Base-by-base conservation (phyloP, 2,888 invertebrate genomes). In the Notodonta dromedarius region DNA sequence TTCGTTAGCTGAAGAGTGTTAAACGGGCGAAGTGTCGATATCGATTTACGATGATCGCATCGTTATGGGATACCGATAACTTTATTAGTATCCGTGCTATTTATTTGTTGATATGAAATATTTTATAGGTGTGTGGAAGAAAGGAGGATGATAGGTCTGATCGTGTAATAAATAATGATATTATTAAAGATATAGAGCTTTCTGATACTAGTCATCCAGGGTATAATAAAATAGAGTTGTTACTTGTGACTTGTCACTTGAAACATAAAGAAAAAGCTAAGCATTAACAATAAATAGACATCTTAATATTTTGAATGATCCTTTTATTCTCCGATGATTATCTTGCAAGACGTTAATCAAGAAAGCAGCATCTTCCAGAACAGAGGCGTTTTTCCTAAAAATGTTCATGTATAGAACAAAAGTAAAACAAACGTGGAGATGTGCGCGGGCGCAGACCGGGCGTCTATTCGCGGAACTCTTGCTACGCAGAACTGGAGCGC, bases 391-490 rank as follows among this genome's bases (percentile, higher is more conserved):
- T 50, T 16, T 50, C 8, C 50, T 9, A 50, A 50, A 50, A 50
- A 50, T 16, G 48, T n/a, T 48, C 48, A 16, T 60, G 57, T 63
- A 63, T 62, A 54, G 42, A 64, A 48, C 58, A 60, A 62, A 65
- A 62, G 65, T 72, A 67, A 72, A 67, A 64, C 66, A 65, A 59
- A 62, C 56, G 57, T 60, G 62, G 60, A 69, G 76, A 73, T 58
- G 61, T 64, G 70, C 66, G 67, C 69, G 53, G 16, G 65, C 67
- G 71, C 78, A 76, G 60, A 69, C 73, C 42, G 56, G 60, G 63
- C 65, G 64, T 78, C 80, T 79, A 78, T 84, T 86, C 85, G 73
- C 76, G 74, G 87, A 85, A 81, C 74, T 71, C 69, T 70, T 72
- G 69, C 71, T 82, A 79, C 80, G 60, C 64, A 77, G 84, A 83